A percentile compares a stretch with the other conserved stretches of the same genome.
These are phyloP conservation scores for Numida meleagris DNA, from an alignment of 2,113 vertebrate species.

Conservation along the genomic window DNA sequence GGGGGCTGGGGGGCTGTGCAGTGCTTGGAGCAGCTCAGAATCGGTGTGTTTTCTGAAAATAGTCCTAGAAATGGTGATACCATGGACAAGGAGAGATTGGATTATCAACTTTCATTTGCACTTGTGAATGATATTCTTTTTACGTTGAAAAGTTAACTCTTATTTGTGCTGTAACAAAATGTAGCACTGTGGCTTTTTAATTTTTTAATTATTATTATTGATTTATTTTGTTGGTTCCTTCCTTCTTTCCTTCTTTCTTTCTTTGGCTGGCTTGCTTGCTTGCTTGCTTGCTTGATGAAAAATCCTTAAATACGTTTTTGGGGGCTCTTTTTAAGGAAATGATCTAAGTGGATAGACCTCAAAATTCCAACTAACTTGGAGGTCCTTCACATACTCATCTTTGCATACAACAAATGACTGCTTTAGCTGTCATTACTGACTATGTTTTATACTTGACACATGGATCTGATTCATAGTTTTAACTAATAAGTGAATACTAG, in stretches of 20 bases:
- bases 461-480: neutral
- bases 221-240: neutral
- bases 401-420: neutral
- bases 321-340: neutral
- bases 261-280: too few species aligned
- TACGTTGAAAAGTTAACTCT: neutral
- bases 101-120: neutral
- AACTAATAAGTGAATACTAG: neutral
- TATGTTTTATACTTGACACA: neutral
- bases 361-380: neutral
- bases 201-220: too few species aligned
- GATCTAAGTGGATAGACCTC: neutral
- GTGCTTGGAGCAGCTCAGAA: neutral
- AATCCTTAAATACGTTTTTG: neutral
- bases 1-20: accelerated
- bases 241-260: neutral
- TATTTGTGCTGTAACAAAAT: neutral
- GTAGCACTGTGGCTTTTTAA: neutral
- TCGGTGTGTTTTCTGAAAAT: neutral
- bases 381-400: neutral
- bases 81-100: neutral
- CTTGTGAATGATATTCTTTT: too few species aligned
- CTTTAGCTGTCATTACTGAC: neutral
- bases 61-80: neutral
- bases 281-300: neutral